These are phyloP conservation scores for Cathartes aura DNA, from an alignment of 2,113 vertebrate species.

Conservation along the genomic window DNA sequence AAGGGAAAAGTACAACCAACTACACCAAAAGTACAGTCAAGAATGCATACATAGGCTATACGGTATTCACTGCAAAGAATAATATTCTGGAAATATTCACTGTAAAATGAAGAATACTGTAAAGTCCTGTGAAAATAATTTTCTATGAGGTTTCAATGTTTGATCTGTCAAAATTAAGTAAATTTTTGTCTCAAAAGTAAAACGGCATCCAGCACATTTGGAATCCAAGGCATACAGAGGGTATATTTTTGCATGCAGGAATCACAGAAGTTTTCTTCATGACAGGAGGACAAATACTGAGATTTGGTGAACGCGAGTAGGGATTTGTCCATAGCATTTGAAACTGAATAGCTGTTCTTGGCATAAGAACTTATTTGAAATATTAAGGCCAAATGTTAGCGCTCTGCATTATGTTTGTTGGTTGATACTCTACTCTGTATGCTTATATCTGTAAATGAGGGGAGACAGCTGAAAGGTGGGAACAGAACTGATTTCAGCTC, in stretches of 20 bases:
- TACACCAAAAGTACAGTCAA: neutral
- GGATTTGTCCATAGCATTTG: neutral
- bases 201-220: neutral
- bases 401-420: neutral
- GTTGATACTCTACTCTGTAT: neutral
- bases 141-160: neutral
- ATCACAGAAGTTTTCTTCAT: neutral
- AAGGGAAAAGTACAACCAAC: neutral
- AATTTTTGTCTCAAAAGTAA: neutral
- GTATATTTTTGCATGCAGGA: neutral
- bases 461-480: neutral
- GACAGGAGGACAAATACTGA: neutral
- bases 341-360: neutral
- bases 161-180: neutral
- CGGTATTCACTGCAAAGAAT: neutral
- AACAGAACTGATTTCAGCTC: neutral
- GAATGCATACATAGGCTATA: rapidly evolving
- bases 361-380: neutral
- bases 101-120: neutral
- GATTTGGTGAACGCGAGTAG: neutral
- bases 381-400: neutral
- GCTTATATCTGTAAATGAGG: neutral
- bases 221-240: neutral
- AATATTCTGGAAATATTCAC: neutral
- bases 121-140: neutral